A percentile compares a stretch with the other conserved stretches of the same genome.
Conservation (phyloP, 2,113 vertebrate species). For the Odontophorus gujanensis region DNA sequence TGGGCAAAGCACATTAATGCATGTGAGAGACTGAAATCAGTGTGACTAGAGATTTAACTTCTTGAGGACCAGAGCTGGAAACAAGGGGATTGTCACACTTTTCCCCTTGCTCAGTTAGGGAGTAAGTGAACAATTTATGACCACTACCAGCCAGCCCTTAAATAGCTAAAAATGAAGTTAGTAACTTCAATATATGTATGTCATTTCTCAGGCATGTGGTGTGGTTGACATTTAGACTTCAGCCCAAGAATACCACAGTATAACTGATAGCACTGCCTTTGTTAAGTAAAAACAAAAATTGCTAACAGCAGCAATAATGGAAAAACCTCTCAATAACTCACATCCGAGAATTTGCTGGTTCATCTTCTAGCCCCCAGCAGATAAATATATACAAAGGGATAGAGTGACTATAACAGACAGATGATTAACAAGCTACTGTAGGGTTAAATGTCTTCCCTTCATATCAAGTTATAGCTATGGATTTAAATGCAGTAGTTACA, state of each 20-base stretch:
- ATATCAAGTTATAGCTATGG: accelerated
- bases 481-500: neutral
- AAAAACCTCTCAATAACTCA: neutral
- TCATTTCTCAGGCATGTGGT: neutral
- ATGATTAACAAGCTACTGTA: neutral
- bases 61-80: neutral
- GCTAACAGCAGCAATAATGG: neutral
- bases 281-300: neutral
- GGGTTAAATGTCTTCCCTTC: neutral
- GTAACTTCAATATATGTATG: neutral
- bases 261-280: too few relatives aligned
- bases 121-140: accelerated
- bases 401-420: neutral
- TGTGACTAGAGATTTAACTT: neutral
- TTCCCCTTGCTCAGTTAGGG: neutral
- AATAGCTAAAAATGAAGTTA: neutral
- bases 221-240: neutral
- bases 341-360: neutral
- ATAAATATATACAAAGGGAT: neutral
- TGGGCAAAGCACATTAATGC: neutral
- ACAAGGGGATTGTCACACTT: neutral
- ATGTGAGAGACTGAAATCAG: too few relatives aligned
- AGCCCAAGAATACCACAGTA: neutral
- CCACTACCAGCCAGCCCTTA: neutral
- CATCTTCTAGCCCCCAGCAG: neutral